These are phyloP conservation scores for Calephelis virginiensis DNA, from an alignment of 1,140 invertebrate genomes.

Conservation along the genomic window DNA sequence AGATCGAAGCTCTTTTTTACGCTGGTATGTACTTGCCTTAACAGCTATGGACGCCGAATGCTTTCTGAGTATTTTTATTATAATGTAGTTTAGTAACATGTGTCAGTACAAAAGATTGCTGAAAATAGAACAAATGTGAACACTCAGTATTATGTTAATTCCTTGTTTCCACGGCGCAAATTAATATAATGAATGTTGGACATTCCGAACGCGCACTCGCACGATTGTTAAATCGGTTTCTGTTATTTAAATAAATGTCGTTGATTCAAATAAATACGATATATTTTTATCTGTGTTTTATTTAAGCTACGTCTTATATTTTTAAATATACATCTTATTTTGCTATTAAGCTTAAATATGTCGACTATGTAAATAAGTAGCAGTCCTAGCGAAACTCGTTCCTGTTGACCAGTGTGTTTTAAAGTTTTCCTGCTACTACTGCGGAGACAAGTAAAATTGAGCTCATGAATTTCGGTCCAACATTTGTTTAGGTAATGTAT, in stretches of 20 bases:
- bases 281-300: constrained; percentile 12
- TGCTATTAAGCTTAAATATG: background rate
- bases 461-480: no score
- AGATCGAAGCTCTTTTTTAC: no score
- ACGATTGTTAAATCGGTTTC: constrained; percentile 8
- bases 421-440: no score
- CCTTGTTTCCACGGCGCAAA: background rate
- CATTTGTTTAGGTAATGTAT: background rate
- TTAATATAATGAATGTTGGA: constrained; percentile 11
- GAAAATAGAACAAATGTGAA: background rate
- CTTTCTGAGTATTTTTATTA: background rate
- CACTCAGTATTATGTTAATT: constrained; percentile 31
- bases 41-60: no score
- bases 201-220: constrained; percentile 7
- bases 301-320: background rate
- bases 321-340: background rate
- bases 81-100: background rate
- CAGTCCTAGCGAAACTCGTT: background rate
- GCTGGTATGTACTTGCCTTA: no score
- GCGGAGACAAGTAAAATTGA: no score
- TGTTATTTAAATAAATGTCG: constrained; percentile 17
- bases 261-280: constrained; percentile 9
- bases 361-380: background rate
- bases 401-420: no score
- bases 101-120: background rate